Base-by-base conservation (phyloP, 2,797 vertebrate species). In the Chrysocyon brachyurus region DNA sequence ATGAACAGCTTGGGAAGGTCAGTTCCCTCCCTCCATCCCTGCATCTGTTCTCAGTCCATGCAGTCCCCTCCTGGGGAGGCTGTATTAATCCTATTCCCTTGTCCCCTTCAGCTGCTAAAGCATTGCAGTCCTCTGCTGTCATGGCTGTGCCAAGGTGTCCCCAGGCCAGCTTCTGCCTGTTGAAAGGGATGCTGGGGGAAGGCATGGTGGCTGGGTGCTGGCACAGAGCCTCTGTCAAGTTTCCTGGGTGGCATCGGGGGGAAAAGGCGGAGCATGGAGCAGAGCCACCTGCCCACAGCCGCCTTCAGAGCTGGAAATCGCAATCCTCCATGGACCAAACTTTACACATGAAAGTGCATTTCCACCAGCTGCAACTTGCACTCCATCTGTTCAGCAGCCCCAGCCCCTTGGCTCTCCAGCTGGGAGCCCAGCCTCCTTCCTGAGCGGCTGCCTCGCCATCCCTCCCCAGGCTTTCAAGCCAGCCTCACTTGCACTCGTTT, bases 291-390 rank as follows among this genome's bases (percentile, higher is more conserved):
- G 31, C 96, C 85, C 91, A 87, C 94, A 68, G 98, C 93, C 97
- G 98, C 97, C 98, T 98, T 97, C 96, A 22, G 97, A 98, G 98
- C 46, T 96, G 98, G 97, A 98, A 98, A 94, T 95, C 82, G 2
- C 40, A 97, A 95, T 96, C 96, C 98, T 98, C 98, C 83, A n/a
- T 78, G 98, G 98, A 98, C 97, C 98, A 92, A 98, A 98, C 98
- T 98, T 98, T 97, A 94, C 98, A 98, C 98, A 98, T 98, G 98
- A 98, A 98, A 99, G 98, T 97, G 40, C 93, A 97, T 98, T 98
- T 96, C 95, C 70, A 98, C 97, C 98, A 98, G 98, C 98, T 98
- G 99, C 96, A 97, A 22, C 98, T 98, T 93, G 91, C 68, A 61
- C 95, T 97, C 98, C 98, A 98, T 99, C 98, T 99, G 99, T 96